These are phyloP conservation scores for Allygus modestus DNA, from an alignment of 2,888 invertebrate genomes.

Conservation along the genomic window DNA sequence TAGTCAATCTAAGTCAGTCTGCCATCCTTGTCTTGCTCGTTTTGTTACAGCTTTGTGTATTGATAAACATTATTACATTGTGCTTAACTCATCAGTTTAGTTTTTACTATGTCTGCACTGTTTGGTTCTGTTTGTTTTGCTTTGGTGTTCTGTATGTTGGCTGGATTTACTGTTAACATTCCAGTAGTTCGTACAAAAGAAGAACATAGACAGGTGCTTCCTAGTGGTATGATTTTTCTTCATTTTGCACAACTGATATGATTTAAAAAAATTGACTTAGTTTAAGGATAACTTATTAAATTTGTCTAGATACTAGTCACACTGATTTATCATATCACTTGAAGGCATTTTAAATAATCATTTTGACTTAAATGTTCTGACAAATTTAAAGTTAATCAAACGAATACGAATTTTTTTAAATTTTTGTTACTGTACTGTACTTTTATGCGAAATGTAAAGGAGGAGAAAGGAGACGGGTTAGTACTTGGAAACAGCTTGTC, in stretches of 20 bases:
- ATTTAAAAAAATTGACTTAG: too few species aligned
- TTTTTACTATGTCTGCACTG: conserved; percentile 4
- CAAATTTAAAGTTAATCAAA: too few species aligned
- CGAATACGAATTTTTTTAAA: too few species aligned
- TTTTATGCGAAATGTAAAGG: too few species aligned
- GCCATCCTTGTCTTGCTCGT: background rate
- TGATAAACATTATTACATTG: background rate
- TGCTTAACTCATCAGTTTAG: background rate
- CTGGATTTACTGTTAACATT: background rate
- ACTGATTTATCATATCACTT: too few species aligned
- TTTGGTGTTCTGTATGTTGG: conserved; percentile 1
- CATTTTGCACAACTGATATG: background rate
- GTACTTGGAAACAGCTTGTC: too few species aligned
- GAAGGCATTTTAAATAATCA: too few species aligned
- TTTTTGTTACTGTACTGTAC: too few species aligned
- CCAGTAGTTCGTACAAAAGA: conserved; percentile 38
- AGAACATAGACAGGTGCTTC: conserved; percentile 47
- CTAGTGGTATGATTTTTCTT: conserved; percentile 29
- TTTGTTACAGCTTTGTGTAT: background rate
- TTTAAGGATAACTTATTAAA: too few species aligned
- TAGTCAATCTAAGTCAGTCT: background rate
- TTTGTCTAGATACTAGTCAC: too few species aligned
- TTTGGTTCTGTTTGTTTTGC: background rate
- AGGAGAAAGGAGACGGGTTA: too few species aligned
- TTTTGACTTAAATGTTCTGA: too few species aligned